Evolutionary conservation across 2,888 invertebrate species (phyloP), one percentile per base, ranked within the genome.

Genomic region (Eupithecia subfuscata): DNA sequence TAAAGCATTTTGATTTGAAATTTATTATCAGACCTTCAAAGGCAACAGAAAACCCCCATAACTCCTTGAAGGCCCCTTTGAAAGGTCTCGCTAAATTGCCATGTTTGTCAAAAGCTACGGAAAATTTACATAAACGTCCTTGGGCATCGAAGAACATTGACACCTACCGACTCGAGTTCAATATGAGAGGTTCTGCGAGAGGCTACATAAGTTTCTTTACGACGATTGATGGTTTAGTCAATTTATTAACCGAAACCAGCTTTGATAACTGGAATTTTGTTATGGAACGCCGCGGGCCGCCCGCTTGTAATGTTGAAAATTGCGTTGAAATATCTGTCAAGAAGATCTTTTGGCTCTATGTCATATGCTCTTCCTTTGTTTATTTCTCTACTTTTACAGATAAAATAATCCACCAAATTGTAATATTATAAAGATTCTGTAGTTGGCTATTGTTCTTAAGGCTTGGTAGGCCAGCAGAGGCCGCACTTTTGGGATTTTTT

Each of bases 131-230:
- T 80, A 69, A 75, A n/a, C 81, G 88, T 84, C 88, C 88, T 88
- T 88, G 88, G 81, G 81, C 79, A 69, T 72, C 69, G 73, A 75
- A 83, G 87, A 85, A 80, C 85, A 77, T 85, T 83, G 87, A 88
- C 88, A 81, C 81, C 77, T 69, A 82, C 79, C 74, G 79, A 69
- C 68, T 74, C 52, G 43, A 22, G 12, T 56, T 34, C 68, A 77
- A 37, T 75, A 70, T 71, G 30, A 52, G 69, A 16, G 37, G 25
- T 72, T 70, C 34, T 68, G 70, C 68, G 75, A 75, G 60, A 70
- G 63, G 60, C 37, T 71, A 71, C 52, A 45, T 68, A 43, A 69
- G 43, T 68, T 60, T 70, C 64, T 69, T 69, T 71, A 73, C 67
- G 43, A 22, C 60, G 34, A 69, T 67, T 68, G 30, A 74, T 71